Percentiles rank a stretch among this genome's conserved stretches.
These are phyloP conservation scores for Pristionchus pacificus DNA, from an alignment of 1,140 invertebrate species.

Conservation along the genomic window DNA sequence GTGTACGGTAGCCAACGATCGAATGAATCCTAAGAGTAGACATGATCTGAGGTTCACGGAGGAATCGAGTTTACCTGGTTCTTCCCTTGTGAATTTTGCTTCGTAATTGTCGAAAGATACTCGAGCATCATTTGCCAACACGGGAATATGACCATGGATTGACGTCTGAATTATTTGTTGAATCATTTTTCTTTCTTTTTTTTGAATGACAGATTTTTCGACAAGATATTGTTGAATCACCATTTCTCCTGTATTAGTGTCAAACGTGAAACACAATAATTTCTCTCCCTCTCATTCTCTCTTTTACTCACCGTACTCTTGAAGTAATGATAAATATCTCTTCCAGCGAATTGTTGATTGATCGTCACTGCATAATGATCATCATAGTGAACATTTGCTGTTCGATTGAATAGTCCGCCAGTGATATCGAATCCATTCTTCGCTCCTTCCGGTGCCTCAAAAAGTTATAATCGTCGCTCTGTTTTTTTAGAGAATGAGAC, in stretches of 20 bases:
- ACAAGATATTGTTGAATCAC: too few species aligned
- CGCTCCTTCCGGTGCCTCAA: slow-evolving; percentile 10
- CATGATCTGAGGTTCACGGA: not conserved
- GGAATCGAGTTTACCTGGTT: slow-evolving; percentile 61
- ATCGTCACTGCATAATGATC: slow-evolving; percentile 66
- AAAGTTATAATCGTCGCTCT: not conserved
- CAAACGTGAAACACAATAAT: too few species aligned
- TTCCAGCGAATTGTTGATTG: slow-evolving; percentile 73
- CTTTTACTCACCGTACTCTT: slow-evolving; percentile 62
- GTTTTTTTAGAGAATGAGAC: not conserved
- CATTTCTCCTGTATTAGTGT: too few species aligned
- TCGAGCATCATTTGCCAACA: slow-evolving; percentile 65
- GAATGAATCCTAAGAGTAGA: slow-evolving; percentile 58
- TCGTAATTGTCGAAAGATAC: slow-evolving; percentile 74
- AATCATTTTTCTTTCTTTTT: too few species aligned
- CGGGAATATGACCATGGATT: slow-evolving; percentile 74
- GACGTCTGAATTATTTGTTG: slow-evolving; percentile 65
- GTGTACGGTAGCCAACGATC: slow-evolving; percentile 59
- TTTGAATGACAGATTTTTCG: too few species aligned
- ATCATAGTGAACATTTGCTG: slow-evolving; percentile 36
- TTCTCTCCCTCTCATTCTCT: too few species aligned
- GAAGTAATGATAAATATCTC: slow-evolving; percentile 85
- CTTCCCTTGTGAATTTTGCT: slow-evolving; percentile 73
- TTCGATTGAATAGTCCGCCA: slow-evolving; percentile 41
- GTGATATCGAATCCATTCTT: slow-evolving; percentile 40